Base-by-base conservation (phyloP, 2,113 vertebrate species). In the Hirundichthys speculiger region DNA sequence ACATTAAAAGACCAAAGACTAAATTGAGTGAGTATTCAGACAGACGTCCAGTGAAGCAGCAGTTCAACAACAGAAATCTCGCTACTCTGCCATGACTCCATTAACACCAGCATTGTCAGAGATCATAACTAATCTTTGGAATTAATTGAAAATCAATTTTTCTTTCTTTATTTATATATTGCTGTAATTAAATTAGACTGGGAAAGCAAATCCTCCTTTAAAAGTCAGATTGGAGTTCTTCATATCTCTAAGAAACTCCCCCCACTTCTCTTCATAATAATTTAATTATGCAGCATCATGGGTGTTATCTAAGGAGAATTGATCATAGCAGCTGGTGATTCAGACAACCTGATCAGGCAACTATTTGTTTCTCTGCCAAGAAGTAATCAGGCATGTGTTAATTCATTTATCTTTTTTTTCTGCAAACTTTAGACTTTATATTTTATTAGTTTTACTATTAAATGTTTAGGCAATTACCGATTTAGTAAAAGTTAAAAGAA, bases 81-180 rank as follows among this genome's bases (percentile, higher is more conserved):
- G 55, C 53, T 64, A 66, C 59, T 15, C 68, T 47, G 70, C 51
- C 53, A 61, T 67, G 61, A 82, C 74, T 77, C 64, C 67, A 77
- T 86, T 86, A 85, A 66, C 78, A 81, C 74, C 82, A 45, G 38
- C 73, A n/a, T n/a, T n/a, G n/a, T 82, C 64, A 51, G 55, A 74
- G 58, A 86, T 90, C 76, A 84, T 71, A 81, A 69, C 70, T 73
- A 82, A 82, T 83, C 85, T 82, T 75, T 21, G 22, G 84, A 84
- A 89, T 88, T 77, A 73, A 85, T 86, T 82, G 58, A 63, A 82
- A 77, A 46, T 39, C 25, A 2, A 41, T 16, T 40, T 13, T 48
- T 60, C 19, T 54, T 50, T 1, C 5, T 20, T 48, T 57, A 46
- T 4, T 27, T 10, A 14, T 12, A 3, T 13, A 1, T 62, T 81